These are phyloP conservation scores for Synanthedon myopaeformis DNA, from an alignment of 2,888 invertebrate species.

Conservation along the genomic window DNA sequence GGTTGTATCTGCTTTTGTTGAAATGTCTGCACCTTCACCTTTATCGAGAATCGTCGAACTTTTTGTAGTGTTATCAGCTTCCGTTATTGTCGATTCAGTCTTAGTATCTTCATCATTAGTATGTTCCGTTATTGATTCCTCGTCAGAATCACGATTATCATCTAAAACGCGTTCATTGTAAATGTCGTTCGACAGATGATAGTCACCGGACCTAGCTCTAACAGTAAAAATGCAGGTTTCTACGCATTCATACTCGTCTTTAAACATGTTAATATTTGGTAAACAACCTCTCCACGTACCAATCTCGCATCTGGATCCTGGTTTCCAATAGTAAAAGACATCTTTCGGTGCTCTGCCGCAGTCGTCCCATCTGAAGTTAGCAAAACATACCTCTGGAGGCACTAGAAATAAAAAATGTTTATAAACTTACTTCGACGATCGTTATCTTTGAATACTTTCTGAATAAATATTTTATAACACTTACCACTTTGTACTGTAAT, in stretches of 20 bases:
- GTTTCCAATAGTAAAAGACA: constrained; percentile 51
- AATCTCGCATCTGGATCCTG: constrained; percentile 54
- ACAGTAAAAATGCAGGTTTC: constrained; percentile 35
- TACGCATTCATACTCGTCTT: constrained; percentile 48
- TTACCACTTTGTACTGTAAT: background rate
- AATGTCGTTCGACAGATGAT: constrained; percentile 13
- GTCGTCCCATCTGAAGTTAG: constrained; percentile 43
- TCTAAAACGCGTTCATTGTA: background rate
- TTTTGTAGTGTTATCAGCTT: background rate
- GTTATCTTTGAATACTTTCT: no score
- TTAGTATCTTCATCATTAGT: background rate
- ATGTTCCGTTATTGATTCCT: background rate
- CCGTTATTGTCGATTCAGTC: background rate
- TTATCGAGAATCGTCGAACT: background rate
- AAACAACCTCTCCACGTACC: constrained; percentile 53
- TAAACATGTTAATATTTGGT: constrained; percentile 54
- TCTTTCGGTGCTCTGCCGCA: constrained; percentile 37
- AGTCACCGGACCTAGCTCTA: constrained; percentile 19
- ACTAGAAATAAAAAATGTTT: constrained; percentile 16
- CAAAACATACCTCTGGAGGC: constrained; percentile 40
- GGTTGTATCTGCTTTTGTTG: background rate
- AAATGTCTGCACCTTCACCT: background rate
- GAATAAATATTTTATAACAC: background rate
- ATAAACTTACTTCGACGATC: no score
- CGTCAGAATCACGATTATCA: background rate